These are phyloP conservation scores for Cryptoprocta ferox DNA, from an alignment of 2,797 vertebrate genomes.

Conservation along the genomic window DNA sequence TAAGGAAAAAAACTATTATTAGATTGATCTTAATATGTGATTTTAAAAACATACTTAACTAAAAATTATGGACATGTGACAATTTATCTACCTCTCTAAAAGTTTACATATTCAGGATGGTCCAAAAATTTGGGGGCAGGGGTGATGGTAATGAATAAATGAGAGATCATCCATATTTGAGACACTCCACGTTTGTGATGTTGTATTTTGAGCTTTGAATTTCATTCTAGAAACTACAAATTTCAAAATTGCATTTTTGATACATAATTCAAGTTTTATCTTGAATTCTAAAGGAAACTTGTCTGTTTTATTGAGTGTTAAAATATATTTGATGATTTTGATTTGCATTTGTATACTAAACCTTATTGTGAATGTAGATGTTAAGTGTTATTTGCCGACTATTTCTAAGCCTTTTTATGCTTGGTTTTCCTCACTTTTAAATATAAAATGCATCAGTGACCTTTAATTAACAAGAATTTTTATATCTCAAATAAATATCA, in stretches of 20 bases:
- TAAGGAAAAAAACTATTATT: not conserved
- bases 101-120: not conserved
- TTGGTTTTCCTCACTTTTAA: constrained; percentile 35
- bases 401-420: constrained; percentile 26
- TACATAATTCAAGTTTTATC: too few species aligned
- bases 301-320: constrained; percentile 30
- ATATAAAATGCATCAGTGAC: not conserved
- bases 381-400: not conserved
- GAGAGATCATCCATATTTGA: not conserved
- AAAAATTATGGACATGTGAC: not conserved
- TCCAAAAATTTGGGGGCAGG: not conserved
- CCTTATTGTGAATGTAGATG: not conserved
- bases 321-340: not conserved
- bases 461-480: constrained; percentile 36
- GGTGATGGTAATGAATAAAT: not conserved
- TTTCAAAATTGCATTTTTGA: not conserved
- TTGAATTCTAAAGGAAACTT: not conserved
- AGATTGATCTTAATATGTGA: not conserved
- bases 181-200: not conserved
- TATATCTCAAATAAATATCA: constrained; percentile 25
- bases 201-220: not conserved
- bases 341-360: not conserved
- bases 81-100: not conserved
- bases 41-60: constrained; percentile 6
- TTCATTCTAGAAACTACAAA: constrained; percentile 21